These are phyloP conservation scores for Ctenomys sociabilis DNA, from an alignment of 2,113 vertebrate genomes.

Conservation along the genomic window DNA sequence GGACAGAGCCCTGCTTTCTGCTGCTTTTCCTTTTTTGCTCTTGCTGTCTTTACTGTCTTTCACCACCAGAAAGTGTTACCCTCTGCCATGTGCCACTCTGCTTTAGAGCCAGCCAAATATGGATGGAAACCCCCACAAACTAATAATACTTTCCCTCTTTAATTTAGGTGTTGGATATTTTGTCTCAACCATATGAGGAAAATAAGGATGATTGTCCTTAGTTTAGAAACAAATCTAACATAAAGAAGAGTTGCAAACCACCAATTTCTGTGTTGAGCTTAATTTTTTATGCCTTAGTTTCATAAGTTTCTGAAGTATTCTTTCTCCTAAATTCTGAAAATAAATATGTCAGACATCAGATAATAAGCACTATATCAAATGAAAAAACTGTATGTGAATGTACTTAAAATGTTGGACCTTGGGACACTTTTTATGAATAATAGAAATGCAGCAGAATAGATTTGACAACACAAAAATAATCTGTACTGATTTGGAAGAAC, in stretches of 20 bases:
- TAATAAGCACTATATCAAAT: neutral
- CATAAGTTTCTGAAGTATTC: neutral
- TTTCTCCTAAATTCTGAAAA: constrained; percentile 1
- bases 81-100: too few relatives aligned
- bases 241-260: neutral
- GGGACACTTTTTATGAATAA: neutral
- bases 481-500: neutral
- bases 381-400: constrained; percentile 1
- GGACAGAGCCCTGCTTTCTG: too few relatives aligned
- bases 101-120: too few relatives aligned
- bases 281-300: constrained; percentile 6
- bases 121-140: too few relatives aligned
- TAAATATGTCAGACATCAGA: constrained; percentile 4
- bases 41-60: too few relatives aligned
- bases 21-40: too few relatives aligned
- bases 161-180: too few relatives aligned
- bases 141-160: too few relatives aligned
- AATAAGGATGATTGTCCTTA: neutral
- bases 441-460: neutral
- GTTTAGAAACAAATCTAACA: constrained; percentile 35
- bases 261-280: constrained; percentile 9
- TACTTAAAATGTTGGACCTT: constrained; percentile 15
- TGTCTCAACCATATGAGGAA: too few relatives aligned
- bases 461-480: constrained; percentile 19
- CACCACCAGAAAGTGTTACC: too few relatives aligned